Evolutionary conservation across 2,888 invertebrate species (phyloP), one percentile per base, ranked within the genome.

Genomic region (Ceratothoa steindachneri): DNA sequence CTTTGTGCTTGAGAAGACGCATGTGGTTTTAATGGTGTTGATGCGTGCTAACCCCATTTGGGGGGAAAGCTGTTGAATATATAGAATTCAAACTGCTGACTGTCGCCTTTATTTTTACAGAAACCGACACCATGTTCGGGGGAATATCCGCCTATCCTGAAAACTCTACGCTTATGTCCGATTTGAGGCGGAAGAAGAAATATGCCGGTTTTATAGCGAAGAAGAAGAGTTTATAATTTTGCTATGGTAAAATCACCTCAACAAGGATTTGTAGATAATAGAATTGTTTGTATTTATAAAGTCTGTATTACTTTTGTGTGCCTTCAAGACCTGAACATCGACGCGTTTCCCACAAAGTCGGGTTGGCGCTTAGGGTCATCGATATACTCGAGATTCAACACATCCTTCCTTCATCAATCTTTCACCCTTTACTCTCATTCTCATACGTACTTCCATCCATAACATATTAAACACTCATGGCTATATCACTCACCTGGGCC

Each of bases 101-200:
- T 9, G 41, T 41, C 19, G 19, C 51, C 65, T 76, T 71, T 73
- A 28, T 74, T 80, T 77, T 82, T 84, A 73, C 83, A 87, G 90
- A 90, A 22, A 89, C 89, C 0, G 92, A 92, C 82, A 88, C 88
- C 0, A 85, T 86, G 84, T 91, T 92, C 83, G 87, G 87, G 80
- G 96, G 96, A 7, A 84, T 89, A 81, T 90, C 92, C 29, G 96
- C 93, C 0, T 97, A 90, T 84, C 94, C 95, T 0, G 89, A 90
- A 82, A 90, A 90, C 82, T 93, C 93, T 0, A 93, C 93, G 0
- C 85, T 93, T 71, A 93, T 96, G 0, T 89, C 92, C 0, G 93
- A 95, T 30, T 83, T 96, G 1, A 93, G 91, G 83, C 88, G 90
- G 81, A 90, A 89, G 81, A 89, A 90, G 82, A 95, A 93, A 84